Evolutionary conservation across 1,140 invertebrate species (phyloP).

Genomic region (Galleria mellonella): DNA sequence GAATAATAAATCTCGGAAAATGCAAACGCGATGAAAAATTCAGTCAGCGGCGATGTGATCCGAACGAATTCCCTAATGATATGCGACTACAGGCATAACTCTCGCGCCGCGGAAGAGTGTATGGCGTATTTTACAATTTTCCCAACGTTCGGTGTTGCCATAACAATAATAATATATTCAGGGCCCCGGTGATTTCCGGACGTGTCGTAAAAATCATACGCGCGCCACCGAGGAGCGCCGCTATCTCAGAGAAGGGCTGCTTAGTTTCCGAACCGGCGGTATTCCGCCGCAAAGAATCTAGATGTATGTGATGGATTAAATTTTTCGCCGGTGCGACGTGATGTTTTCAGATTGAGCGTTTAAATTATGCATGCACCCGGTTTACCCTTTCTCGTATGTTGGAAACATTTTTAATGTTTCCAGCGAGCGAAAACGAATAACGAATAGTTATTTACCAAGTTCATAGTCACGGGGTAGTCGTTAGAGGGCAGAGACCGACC

Average conservation of each 20-base stretch:
- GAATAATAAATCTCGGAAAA: conserved; percentile 13
- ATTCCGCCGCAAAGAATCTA: conserved; percentile 9
- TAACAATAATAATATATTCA: conserved; percentile 17
- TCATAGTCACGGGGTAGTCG: conserved; percentile 20
- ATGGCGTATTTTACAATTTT: conserved; percentile 50
- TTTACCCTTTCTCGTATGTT: conserved; percentile 1
- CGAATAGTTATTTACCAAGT: conserved; percentile 8
- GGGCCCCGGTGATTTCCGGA: conserved; percentile 43
- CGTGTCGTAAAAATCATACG: conserved; percentile 45
- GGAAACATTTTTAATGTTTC: neutral
- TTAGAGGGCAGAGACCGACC: conserved; percentile 58
- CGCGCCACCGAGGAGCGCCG: conserved; percentile 20
- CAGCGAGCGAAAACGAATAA: neutral
- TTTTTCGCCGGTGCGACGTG: conserved; percentile 31
- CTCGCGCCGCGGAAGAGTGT: conserved; percentile 18
- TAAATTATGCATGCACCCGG: conserved; percentile 31
- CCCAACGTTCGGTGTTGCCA: conserved; percentile 13
- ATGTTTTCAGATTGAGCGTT: conserved; percentile 21
- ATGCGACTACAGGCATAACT: conserved; percentile 34
- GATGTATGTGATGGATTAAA: conserved; percentile 36
- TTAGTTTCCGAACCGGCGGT: conserved; percentile 10
- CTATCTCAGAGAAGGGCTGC: conserved; percentile 2
- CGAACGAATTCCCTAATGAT: conserved; percentile 48
- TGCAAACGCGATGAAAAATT: conserved; percentile 40
- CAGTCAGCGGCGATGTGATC: conserved; percentile 14